Conservation (phyloP, 2,797 vertebrate genomes). For the Chromobotia macracanthus region DNA sequence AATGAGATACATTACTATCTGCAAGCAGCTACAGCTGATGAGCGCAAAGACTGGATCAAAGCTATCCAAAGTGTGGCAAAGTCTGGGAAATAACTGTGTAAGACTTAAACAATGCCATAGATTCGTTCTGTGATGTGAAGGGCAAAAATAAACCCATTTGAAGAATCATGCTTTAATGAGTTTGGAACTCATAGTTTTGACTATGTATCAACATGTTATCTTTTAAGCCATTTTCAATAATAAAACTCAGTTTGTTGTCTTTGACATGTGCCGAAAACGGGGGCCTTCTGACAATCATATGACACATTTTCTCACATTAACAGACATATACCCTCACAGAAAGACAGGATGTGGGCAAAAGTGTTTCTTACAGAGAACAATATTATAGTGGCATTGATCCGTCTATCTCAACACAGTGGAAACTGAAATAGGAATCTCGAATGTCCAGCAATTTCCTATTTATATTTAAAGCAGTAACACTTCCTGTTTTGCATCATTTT, state of each 20-base stretch:
- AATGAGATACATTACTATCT: conserved; percentile 89
- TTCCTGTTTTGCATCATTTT: conserved; percentile 43
- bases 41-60: conserved; percentile 94
- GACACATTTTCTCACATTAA: neutral
- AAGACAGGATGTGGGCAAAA: conserved; percentile 10
- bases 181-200: neutral
- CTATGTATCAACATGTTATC: neutral
- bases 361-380: conserved; percentile 6
- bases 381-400: neutral
- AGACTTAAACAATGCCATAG: neutral
- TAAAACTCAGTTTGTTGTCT: neutral
- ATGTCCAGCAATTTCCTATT: conserved; percentile 52
- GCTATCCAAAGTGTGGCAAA: conserved; percentile 87
- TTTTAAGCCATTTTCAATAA: neutral
- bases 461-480: conserved; percentile 14
- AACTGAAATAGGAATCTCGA: conserved; percentile 28
- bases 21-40: conserved; percentile 86
- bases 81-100: conserved; percentile 83
- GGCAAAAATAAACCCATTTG: neutral
- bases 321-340: neutral
- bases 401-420: conserved; percentile 10
- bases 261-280: neutral
- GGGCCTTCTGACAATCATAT: neutral
- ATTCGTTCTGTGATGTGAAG: neutral
- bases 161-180: neutral